These are phyloP conservation scores for Cephus pulcher DNA, from an alignment of 2,888 invertebrate genomes.

Conservation along the genomic window DNA sequence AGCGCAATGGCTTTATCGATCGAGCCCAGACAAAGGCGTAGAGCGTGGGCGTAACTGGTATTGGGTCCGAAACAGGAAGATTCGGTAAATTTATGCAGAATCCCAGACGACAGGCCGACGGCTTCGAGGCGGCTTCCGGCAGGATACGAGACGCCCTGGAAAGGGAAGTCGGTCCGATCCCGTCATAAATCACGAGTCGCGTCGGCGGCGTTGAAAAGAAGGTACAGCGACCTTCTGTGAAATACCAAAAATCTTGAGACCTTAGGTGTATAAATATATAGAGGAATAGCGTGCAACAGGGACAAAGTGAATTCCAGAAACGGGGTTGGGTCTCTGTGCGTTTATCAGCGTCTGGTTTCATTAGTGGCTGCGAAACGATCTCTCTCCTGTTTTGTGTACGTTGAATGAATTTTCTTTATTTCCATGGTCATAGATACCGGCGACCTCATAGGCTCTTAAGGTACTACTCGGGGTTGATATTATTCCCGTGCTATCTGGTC, in stretches of 20 bases:
- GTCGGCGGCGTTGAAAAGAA: constrained; percentile 27
- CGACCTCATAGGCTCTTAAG: background rate
- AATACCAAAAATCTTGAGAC: constrained; percentile 15
- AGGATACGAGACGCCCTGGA: constrained; percentile 1
- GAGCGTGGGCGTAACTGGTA: background rate
- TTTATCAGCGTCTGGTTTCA: constrained; percentile 41
- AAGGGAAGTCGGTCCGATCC: constrained; percentile 29
- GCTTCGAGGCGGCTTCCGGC: constrained; percentile 3
- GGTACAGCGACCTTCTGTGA: constrained; percentile 19
- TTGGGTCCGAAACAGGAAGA: background rate
- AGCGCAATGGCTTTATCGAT: background rate
- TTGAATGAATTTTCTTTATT: background rate
- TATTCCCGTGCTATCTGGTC: constrained; percentile 49
- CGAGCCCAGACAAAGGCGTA: background rate
- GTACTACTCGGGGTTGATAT: constrained; percentile 30
- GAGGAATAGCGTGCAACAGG: background rate
- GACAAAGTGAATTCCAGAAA: background rate
- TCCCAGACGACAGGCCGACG: background rate
- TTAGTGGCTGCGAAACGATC: constrained; percentile 39
- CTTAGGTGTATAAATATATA: background rate
- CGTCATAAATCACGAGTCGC: constrained; percentile 33
- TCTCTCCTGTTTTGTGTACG: constrained; percentile 24
- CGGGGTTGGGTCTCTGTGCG: constrained; percentile 25
- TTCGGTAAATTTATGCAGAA: background rate
- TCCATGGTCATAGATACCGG: background rate